These are phyloP conservation scores for Lordiphosa clarofinis DNA, from an alignment of 1,140 invertebrate genomes.

Conservation along the genomic window DNA sequence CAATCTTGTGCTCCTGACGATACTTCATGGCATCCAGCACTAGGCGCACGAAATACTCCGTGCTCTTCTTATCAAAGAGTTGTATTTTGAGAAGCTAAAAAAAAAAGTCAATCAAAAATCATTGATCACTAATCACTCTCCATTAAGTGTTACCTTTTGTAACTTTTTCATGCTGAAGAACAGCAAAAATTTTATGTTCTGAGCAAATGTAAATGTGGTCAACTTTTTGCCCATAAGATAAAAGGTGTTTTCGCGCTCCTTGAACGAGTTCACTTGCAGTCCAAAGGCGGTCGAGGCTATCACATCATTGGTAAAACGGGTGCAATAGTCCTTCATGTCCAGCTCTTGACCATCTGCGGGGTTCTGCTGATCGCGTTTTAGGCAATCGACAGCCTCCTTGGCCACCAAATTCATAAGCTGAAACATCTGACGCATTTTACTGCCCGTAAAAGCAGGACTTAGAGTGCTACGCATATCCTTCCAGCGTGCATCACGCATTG, in stretches of 20 bases:
- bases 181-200: slow-evolving; percentile 56
- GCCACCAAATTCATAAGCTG: slow-evolving; percentile 77
- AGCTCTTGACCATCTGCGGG: slow-evolving; percentile 55
- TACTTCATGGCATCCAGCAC: slow-evolving; percentile 80
- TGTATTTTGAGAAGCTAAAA: slow-evolving; percentile 46
- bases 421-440: slow-evolving; percentile 81
- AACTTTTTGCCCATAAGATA: slow-evolving; percentile 80
- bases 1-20: slow-evolving; percentile 80
- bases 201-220: slow-evolving; percentile 44
- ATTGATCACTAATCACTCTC: not conserved
- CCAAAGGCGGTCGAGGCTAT: slow-evolving; percentile 83
- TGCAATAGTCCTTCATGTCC: slow-evolving; percentile 81
- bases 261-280: slow-evolving; percentile 82
- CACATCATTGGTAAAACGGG: slow-evolving; percentile 83
- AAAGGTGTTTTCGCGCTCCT: slow-evolving; percentile 81
- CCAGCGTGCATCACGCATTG: slow-evolving; percentile 78
- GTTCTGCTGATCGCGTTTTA: slow-evolving; percentile 41
- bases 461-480: slow-evolving; percentile 79
- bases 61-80: slow-evolving; percentile 56
- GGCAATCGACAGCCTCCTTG: slow-evolving; percentile 56
- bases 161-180: slow-evolving; percentile 31
- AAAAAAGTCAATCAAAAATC: not conserved
- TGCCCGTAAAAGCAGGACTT: slow-evolving; percentile 79
- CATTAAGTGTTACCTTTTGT: slow-evolving; percentile 24
- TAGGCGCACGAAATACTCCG: slow-evolving; percentile 65